Base-by-base conservation (phyloP, 2,113 vertebrate genomes). In the Anser cygnoides region DNA sequence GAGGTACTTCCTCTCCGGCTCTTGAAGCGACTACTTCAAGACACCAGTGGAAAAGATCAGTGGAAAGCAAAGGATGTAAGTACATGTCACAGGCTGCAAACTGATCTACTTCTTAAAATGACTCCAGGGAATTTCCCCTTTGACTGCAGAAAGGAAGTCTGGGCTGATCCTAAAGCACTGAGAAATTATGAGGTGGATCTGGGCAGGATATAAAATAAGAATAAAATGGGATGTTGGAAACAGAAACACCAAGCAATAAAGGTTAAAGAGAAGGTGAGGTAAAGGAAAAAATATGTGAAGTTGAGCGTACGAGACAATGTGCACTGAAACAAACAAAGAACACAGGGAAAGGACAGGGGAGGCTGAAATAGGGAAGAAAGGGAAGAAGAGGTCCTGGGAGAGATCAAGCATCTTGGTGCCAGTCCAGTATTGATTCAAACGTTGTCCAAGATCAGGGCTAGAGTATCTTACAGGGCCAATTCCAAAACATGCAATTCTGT, bases 91-190 rank as follows among this genome's bases (percentile, higher is more conserved):
- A 50, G 23, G 26, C 50, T 82, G 28, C 2, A 7, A 78, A 10
- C 20, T 5, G 29, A 63, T 23, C 12, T 71, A 59, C 18, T 14
- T 74, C 33, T 11, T 35, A 35, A 74, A 82, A 18, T 13, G 6
- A 33, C 31, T 66, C 31, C 39, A 35, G 57, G 46, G 39, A 57
- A 61, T 37, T 70, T 68, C 43, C 39, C 43, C 37, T 44, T 90
- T 4, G 9, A 7, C 2, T 49, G 86, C 35, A 54, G 44, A 61
- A 82, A 31, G 25, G 25, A 87, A 73, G 21, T 14, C 55, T 31
- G 33, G 35, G 62, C 21, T 9, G 35, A 52, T 43, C 39, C 73
- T 37, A 4, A 0, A 0, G 17, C 3, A 0, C 35, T 28, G 43
- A 88, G 41, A 43, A 90, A 63, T 2, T 3, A 43, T 19, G 55